Evolutionary conservation across 2,888 invertebrate genomes (phyloP), one percentile per base, ranked within the genome.

Genomic region (Thymelicus lineola): DNA sequence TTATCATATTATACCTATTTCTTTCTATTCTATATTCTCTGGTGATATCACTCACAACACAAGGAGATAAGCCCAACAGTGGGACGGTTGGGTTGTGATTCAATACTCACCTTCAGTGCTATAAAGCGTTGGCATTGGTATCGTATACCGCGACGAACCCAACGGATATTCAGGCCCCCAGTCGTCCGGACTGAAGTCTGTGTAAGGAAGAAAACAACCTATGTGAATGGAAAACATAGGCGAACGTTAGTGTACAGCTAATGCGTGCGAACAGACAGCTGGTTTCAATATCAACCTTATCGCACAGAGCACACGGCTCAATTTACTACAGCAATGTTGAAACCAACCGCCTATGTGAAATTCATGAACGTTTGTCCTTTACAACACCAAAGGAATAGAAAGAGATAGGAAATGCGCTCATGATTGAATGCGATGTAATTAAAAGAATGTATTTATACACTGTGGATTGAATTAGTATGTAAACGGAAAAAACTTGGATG

Each of bases 51-150:
- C 28, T 28, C 3, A 28, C 20, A 28, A 28, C 12, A 12, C n/a
- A n/a, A n/a, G n/a, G n/a, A n/a, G n/a, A n/a, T 10, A 10, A 42
- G 42, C 42, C 42, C 12, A 50, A 14, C 50, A 17, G 35, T 53
- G 55, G 6, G 15, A 28, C 80, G 85, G 15, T 7, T 50, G 5
- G 3, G 6, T 42, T 42, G 17, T 17, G 48, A 50, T 50, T 17
- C 7, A 2, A 53, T 20, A 53, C 82, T 87, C 89, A 95, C 95
- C 94, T 93, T 97, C 97, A 60, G 96, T 96, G 76, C 95, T 97
- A 86, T 97, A 97, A 42, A 97, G 93, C 0, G 97, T 97, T 0
- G 97, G 97, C 95, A 97, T 96, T 6, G 97, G 97, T 77, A 97
- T 95, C 72, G 95, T 94, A 86, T 94, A 94, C 76, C 95, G 85